Evolutionary conservation across 2,113 vertebrate species (phyloP).

Genomic region (Aphyosemion australe): DNA sequence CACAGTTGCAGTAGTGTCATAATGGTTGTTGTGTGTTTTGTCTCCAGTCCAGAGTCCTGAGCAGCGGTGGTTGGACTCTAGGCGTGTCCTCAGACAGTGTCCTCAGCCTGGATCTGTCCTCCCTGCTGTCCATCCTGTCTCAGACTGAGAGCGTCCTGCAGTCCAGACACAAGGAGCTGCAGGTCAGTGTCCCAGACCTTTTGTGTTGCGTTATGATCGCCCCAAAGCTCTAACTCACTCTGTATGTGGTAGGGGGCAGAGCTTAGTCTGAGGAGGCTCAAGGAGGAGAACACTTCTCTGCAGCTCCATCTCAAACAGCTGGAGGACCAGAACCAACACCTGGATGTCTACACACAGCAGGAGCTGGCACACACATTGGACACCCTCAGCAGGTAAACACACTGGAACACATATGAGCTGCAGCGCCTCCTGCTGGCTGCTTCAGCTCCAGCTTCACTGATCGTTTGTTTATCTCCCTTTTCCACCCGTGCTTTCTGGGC

Average conservation of each 20-base stretch:
- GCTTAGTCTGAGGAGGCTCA: constrained; percentile 39
- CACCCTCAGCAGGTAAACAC: constrained; percentile 59
- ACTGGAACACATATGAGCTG: not conserved
- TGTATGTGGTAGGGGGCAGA: constrained; percentile 58
- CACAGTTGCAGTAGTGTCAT: not conserved
- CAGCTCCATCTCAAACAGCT: constrained; percentile 56
- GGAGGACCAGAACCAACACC: constrained; percentile 54
- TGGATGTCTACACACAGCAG: constrained; percentile 40
- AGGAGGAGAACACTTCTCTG: constrained; percentile 42
- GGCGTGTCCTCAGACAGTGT: constrained; percentile 26
- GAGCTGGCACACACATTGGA: constrained; percentile 58
- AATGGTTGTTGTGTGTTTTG: not conserved
- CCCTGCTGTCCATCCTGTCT: constrained; percentile 66
- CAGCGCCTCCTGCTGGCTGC: no score
- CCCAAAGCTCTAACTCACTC: not conserved
- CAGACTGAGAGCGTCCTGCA: constrained; percentile 70
- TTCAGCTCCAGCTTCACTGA: no score
- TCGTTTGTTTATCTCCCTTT: no score
- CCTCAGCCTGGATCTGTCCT: constrained; percentile 55
- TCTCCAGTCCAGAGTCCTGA: constrained; percentile 66
- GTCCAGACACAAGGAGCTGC: constrained; percentile 65
- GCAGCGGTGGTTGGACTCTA: constrained; percentile 9
- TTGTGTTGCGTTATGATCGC: not conserved
- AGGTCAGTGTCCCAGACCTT: constrained; percentile 41
- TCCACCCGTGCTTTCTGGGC: no score